Conservation (phyloP, 2,113 vertebrate species). For the Archilochus colubris region DNA sequence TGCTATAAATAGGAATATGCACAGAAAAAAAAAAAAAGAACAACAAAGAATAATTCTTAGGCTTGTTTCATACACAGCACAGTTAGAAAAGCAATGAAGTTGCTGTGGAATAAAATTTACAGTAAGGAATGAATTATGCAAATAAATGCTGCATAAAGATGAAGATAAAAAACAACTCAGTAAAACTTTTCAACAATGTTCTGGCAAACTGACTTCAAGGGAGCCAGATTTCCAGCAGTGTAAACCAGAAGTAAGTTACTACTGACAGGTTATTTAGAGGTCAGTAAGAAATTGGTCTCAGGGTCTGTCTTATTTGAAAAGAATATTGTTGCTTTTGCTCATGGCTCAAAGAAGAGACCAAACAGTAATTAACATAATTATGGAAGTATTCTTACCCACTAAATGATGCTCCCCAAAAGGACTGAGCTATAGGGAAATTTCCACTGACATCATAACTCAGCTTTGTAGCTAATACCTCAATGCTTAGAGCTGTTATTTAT, state of each 20-base stretch:
- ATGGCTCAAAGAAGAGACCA: neutral
- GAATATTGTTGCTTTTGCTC: neutral
- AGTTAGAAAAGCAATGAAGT: neutral
- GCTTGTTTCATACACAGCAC: neutral
- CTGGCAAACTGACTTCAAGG: neutral
- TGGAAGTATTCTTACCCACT: neutral
- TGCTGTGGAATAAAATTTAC: neutral
- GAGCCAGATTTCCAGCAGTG: neutral
- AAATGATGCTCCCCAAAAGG: neutral
- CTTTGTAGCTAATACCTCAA: neutral
- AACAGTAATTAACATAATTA: neutral
- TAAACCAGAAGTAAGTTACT: neutral
- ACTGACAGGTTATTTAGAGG: neutral
- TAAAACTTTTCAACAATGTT: neutral
- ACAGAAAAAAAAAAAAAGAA: neutral
- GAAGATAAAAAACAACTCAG: neutral
- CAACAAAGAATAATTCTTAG: neutral
- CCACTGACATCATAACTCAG: neutral
- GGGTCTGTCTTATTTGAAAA: neutral
- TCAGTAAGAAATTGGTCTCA: neutral
- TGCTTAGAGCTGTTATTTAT: neutral
- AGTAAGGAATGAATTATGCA: neutral
- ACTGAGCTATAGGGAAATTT: neutral
- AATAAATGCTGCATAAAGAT: neutral
- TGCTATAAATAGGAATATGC: neutral